Evolutionary conservation across 2,888 invertebrate genomes (phyloP).

Genomic region (Eristalinus sepulchralis): DNA sequence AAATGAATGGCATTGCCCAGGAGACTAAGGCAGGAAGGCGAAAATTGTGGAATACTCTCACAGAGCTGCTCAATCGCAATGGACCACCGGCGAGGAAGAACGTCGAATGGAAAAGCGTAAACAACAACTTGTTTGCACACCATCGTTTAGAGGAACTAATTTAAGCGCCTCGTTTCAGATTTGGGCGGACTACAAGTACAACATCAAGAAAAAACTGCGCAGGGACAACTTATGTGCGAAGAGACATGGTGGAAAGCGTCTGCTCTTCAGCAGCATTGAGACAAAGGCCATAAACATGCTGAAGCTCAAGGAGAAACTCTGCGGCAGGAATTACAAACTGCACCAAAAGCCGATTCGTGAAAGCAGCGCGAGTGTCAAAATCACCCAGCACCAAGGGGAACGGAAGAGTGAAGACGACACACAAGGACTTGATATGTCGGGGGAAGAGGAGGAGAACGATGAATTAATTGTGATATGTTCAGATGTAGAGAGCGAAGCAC

Average conservation of each 20-base stretch:
- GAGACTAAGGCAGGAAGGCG: neutral
- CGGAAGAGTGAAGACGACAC: neutral
- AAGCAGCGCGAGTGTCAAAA: neutral
- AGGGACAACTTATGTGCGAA: neutral
- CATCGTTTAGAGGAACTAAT: neutral
- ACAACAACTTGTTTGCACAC: neutral
- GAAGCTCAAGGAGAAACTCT: neutral
- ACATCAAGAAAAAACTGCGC: conserved; percentile 1
- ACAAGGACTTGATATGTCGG: neutral
- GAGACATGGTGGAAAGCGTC: neutral
- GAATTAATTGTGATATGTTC: neutral
- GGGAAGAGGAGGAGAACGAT: neutral
- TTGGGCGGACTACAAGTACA: conserved; percentile 33
- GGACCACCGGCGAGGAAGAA: conserved; percentile 7
- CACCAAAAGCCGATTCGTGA: neutral
- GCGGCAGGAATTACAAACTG: neutral
- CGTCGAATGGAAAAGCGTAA: conserved; percentile 18
- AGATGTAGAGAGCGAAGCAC: neutral
- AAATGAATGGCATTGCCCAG: neutral
- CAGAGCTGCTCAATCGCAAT: neutral
- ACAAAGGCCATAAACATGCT: neutral
- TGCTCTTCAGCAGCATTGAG: neutral
- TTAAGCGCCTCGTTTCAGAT: neutral
- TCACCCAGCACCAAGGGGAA: too few species aligned
- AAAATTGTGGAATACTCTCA: conserved; percentile 3